Conservation (phyloP, 1,140 invertebrate genomes). For the Nautilus pompilius region DNA sequence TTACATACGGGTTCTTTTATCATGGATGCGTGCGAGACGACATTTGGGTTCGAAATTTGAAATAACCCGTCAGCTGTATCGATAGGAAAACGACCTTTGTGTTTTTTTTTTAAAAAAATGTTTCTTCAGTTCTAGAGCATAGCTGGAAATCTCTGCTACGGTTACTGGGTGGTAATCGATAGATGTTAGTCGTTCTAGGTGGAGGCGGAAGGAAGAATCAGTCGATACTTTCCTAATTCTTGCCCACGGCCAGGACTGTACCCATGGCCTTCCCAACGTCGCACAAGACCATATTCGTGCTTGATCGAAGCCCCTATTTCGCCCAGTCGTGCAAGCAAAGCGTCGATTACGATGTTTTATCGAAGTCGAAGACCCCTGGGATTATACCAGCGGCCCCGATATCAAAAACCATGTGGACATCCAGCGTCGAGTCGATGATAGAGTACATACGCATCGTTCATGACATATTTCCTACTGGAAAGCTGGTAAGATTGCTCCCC, state of each 20-base stretch:
- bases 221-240: too few species aligned
- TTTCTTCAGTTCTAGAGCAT: too few species aligned
- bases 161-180: too few species aligned
- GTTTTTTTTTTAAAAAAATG: too few species aligned
- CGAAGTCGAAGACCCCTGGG: slow-evolving; percentile 57
- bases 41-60: too few species aligned
- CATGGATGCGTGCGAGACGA: too few species aligned
- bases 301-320: slow-evolving; percentile 89
- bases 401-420: slow-evolving; percentile 91
- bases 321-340: slow-evolving; percentile 79
- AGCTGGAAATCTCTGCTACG: too few species aligned
- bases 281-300: slow-evolving; percentile 92
- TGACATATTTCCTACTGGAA: slow-evolving; percentile 87
- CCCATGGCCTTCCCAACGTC: slow-evolving; percentile 7
- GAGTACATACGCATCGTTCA: slow-evolving; percentile 95
- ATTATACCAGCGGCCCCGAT: slow-evolving; percentile 74
- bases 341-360: slow-evolving; percentile 80
- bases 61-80: too few species aligned
- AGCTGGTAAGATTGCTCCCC: slow-evolving; percentile 78
- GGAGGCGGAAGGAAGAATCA: too few species aligned
- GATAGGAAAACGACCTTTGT: too few species aligned
- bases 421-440: slow-evolving; percentile 85
- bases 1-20: too few species aligned
- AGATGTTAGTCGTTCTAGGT: too few species aligned
- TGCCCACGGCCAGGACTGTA: neutral